Percentiles rank a stretch among this genome's conserved stretches.
phyloP scores from a whole-genome alignment of 2,797 vertebrate species.

The Megaceryle alcyon region DNA sequence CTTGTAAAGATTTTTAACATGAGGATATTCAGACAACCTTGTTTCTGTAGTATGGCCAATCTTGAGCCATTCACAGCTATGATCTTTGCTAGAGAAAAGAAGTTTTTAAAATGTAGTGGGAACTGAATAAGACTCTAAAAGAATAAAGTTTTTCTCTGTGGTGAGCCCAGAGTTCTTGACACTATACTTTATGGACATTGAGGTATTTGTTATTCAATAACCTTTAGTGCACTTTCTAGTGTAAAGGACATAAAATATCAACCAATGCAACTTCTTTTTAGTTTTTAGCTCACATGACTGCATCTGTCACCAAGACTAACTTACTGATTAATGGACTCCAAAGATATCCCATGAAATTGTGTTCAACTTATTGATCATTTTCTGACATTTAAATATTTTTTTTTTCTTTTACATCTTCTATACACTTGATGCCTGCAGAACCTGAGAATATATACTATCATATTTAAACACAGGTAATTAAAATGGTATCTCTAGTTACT shows the following conservation, averaged over 20 bases:
- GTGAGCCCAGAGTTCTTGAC: neutral
- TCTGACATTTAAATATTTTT: slow-evolving; percentile 34
- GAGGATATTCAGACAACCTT: neutral
- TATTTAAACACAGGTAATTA: neutral
- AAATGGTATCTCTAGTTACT: neutral
- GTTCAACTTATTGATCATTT: slow-evolving; percentile 26
- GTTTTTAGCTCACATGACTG: neutral
- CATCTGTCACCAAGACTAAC: slow-evolving; percentile 38
- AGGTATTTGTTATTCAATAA: slow-evolving; percentile 34
- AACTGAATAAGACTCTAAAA: neutral
- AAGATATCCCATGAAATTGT: neutral
- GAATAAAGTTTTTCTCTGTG: neutral
- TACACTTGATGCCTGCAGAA: neutral
- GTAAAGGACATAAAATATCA: slow-evolving; percentile 70
- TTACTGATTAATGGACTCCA: slow-evolving; percentile 65
- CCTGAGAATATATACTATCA: neutral
- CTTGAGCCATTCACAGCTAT: neutral
- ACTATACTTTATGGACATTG: neutral
- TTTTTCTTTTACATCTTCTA: neutral
- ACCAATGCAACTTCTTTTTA: neutral
- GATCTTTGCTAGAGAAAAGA: neutral
- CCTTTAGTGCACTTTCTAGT: slow-evolving; percentile 40
- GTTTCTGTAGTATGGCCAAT: neutral
- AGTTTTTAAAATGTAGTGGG: neutral
- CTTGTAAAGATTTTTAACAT: neutral